These are phyloP conservation scores for Porites australiensis DNA, from an alignment of 64 coral and sea anemone species.

Conservation along the genomic window DNA sequence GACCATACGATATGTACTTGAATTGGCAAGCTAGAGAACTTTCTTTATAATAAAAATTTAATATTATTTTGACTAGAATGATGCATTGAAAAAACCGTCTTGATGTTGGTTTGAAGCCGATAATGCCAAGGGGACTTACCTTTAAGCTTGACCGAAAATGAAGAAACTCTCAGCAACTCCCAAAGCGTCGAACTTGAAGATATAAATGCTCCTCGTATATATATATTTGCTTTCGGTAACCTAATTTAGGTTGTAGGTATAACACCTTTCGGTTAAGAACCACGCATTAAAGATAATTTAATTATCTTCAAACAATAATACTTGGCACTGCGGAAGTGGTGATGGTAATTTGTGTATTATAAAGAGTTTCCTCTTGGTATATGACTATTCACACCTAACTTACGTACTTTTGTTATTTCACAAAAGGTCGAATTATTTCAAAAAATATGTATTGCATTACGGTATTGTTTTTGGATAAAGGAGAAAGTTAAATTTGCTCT, in stretches of 20 bases:
- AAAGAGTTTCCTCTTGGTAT: not conserved
- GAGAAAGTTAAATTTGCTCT: not conserved
- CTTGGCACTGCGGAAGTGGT: not conserved
- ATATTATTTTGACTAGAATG: too few species aligned
- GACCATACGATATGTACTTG: too few species aligned
- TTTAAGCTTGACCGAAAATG: not conserved
- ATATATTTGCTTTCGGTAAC: constrained; percentile 32
- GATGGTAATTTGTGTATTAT: constrained; percentile 16
- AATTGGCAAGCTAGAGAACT: too few species aligned
- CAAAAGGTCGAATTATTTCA: not conserved
- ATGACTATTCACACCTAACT: constrained; percentile 26
- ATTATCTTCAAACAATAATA: not conserved
- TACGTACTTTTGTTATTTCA: not conserved
- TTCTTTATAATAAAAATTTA: too few species aligned
- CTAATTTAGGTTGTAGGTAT: not conserved
- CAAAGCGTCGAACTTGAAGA: not conserved
- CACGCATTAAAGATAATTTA: constrained; percentile 25
- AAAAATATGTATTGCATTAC: not conserved
- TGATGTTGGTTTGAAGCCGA: not conserved
- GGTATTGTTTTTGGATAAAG: not conserved
- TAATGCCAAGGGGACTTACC: not conserved
- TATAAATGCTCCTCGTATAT: not conserved
- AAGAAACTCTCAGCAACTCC: not conserved
- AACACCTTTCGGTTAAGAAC: not conserved
- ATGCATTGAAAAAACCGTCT: not conserved